phyloP scores from a whole-genome alignment of 2,113 vertebrate species.

The Indicator indicator region DNA sequence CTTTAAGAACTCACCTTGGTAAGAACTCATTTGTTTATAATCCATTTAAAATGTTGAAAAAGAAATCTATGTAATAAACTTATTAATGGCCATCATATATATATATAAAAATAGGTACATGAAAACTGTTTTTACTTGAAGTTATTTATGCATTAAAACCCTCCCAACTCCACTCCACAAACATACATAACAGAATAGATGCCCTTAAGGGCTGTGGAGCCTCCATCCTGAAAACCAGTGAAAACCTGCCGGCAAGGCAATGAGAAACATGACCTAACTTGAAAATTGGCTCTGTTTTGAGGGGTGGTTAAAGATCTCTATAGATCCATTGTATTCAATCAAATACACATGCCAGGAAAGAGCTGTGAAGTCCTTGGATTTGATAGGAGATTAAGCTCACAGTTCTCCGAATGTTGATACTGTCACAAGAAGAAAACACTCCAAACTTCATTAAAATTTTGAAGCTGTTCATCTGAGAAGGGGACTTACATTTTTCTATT shows the following conservation, averaged over 20 bases:
- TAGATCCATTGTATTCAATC: background rate
- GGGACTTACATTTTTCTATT: background rate
- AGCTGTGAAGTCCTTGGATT: background rate
- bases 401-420: background rate
- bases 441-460: background rate
- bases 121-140: background rate
- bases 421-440: background rate
- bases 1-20: background rate
- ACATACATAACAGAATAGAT: background rate
- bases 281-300: background rate
- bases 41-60: background rate
- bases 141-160: background rate
- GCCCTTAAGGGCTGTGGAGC: background rate
- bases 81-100: background rate
- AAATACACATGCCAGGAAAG: background rate
- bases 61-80: background rate
- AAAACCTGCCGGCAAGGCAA: background rate
- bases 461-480: background rate
- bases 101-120: background rate
- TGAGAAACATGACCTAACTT: background rate
- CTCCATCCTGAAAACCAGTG: background rate
- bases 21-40: background rate
- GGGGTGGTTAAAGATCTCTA: background rate
- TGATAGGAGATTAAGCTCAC: background rate
- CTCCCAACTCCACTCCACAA: background rate